Evolutionary conservation across 2,113 vertebrate genomes (phyloP), one percentile per base, ranked within the genome.

Genomic region (Pomatorhinus ruficollis): DNA sequence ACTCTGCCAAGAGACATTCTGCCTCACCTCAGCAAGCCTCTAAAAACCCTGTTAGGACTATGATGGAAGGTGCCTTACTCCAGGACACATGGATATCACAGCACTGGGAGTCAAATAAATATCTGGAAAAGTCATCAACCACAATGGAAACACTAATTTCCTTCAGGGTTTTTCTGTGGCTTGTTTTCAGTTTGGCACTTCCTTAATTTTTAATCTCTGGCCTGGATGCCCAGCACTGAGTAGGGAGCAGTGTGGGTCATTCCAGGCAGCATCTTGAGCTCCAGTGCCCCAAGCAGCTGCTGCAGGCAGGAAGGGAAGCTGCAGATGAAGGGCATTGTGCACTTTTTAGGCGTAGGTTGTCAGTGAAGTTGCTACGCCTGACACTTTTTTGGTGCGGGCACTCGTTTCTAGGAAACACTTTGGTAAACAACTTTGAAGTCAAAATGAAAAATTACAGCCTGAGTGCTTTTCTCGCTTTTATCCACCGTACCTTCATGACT

Each of bases 381-480:
- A 94, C 66, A 72, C 61, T 56, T 85, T 94, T 92, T 94, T 74
- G 30, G 75, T 93, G 47, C 5, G 12, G 83, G 66, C 83, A 45
- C 49, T 74, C 13, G 35, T 95, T 90, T 70, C 95, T 54, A 96
- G 76, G 95, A 93, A 93, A 95, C 94, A 52, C 86, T 93, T 85
- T 75, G 87, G 94, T 95, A 97, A 97, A 96, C 95, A 96, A 81
- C 89, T 92, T 89, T 66, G 91, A 97, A 93, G 57, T 80, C 70
- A 86, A 90, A 94, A 83, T 88, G 71, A 93, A 90, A 94, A 97
- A 96, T 88, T 95, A 97, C 90, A 97, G 91, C 90, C 90, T 15
- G 76, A 97, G 92, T 84, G 93, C 83, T 97, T 96, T 93, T 88
- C 60, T 82, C 1, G 7, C 87, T 97, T 98, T 97, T 86, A 96